Percentiles rank a stretch among this genome's conserved stretches.
Evolutionary conservation across 2,888 invertebrate species (phyloP).

Genomic region (Dascillus cervinus): DNA sequence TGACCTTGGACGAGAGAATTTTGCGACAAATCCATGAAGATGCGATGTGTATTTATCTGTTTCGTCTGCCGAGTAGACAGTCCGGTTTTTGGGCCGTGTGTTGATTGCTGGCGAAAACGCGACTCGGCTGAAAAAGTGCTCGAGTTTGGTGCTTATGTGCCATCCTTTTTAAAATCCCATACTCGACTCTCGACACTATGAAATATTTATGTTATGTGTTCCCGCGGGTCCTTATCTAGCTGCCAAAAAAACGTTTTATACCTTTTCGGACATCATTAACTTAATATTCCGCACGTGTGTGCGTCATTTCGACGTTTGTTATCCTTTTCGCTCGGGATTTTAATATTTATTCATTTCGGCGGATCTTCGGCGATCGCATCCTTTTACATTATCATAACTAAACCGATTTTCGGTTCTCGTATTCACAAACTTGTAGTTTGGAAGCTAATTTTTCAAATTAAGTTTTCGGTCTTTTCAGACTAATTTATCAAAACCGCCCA

Average conservation of each 20-base stretch:
- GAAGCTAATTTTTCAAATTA: no score
- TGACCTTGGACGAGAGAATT: constrained; percentile 29
- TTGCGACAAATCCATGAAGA: constrained; percentile 31
- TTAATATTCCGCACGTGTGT: constrained; percentile 18
- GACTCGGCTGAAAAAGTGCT: constrained; percentile 25
- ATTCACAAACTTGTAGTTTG: no score
- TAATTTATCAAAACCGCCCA: no score
- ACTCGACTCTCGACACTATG: constrained; percentile 21
- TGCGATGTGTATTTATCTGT: constrained; percentile 32
- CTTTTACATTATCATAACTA: no score
- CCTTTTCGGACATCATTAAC: constrained; percentile 17
- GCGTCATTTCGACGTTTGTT: constrained; percentile 16
- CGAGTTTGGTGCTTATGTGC: constrained; percentile 22
- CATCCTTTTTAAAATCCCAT: constrained; percentile 17
- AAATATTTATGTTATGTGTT: constrained; percentile 24
- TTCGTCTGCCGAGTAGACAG: constrained; percentile 33
- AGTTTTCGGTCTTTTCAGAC: no score
- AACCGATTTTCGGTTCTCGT: no score
- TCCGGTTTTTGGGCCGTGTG: constrained; percentile 27
- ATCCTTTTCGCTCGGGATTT: no score
- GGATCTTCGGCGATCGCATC: no score
- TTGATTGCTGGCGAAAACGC: constrained; percentile 5
- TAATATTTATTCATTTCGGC: no score
- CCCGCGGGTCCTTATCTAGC: constrained; percentile 20
- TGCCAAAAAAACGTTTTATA: constrained; percentile 14